Evolutionary conservation across 2,888 invertebrate genomes (phyloP), one percentile per base, ranked within the genome.

Genomic region (Drosophila stalkeri): DNA sequence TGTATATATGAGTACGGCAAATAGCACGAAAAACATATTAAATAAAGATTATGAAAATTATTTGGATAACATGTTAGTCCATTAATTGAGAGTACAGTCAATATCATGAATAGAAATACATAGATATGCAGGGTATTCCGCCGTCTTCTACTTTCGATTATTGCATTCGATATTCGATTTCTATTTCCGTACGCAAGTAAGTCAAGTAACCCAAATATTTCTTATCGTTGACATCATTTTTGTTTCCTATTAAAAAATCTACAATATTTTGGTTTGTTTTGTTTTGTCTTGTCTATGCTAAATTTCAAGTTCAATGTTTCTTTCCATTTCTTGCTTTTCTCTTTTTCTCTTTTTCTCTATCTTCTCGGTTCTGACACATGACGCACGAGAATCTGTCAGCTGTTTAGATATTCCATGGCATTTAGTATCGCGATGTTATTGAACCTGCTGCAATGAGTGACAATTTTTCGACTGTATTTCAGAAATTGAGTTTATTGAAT

Each of bases 351-450:
- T 27, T 27, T 46, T 65, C 2, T 11, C 11, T 43, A n/a, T 12
- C 14, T 46, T 14, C 8, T 37, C 35, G 62, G 64, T 52, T 35
- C 52, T 49, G 65, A 43, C 59, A 64, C 63, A 57, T 79, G 78
- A 77, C 81, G 73, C 69, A 73, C 65, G 39, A 9, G 77, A 55
- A 31, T 43, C 56, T 46, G 60, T 57, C 78, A 72, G 76, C 80
- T 85, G 80, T 65, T 88, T 88, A 88, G 86, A 69, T 74, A 80
- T 82, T 68, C 73, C 56, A 54, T 46, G 62, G 49, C 74, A 68
- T 67, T 69, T 55, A 51, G 59, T 44, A 55, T 54, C 39, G 27
- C 20, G 55, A 67, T 71, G 84, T 78, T 78, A 63, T 71, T 86
- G 84, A 81, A 81, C 87, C 72, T 79, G 61, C 33, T 66, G 70